These are phyloP conservation scores for Ruditapes philippinarum DNA, from an alignment of 1,140 invertebrate species.

Conservation along the genomic window DNA sequence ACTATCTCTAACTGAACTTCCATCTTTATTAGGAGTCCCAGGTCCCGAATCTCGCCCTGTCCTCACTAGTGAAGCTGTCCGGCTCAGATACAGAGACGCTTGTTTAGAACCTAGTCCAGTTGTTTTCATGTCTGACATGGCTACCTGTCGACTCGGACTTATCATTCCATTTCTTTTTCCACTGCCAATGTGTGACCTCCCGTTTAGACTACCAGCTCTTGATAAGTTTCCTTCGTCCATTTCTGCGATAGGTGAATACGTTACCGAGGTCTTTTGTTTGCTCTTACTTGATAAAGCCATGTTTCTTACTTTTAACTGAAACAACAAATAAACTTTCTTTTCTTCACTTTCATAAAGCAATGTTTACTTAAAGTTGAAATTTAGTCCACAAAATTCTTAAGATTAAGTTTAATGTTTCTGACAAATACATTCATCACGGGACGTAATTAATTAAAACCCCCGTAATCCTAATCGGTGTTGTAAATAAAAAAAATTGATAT, in stretches of 20 bases:
- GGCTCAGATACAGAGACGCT: slow-evolving; percentile 56
- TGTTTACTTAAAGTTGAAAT: slow-evolving; percentile 2
- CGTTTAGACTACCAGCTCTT: background rate
- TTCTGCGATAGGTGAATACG: slow-evolving; percentile 22
- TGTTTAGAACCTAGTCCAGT: slow-evolving; percentile 42
- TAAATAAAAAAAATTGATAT: too few relatives aligned
- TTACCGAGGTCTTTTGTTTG: slow-evolving; percentile 11
- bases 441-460: background rate
- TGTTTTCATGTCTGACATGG: slow-evolving; percentile 37
- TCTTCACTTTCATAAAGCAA: background rate
- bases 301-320: background rate
- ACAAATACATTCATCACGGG: background rate
- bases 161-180: background rate
- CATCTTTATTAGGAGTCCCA: background rate
- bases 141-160: background rate
- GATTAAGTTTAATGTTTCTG: background rate
- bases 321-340: slow-evolving; percentile 9
- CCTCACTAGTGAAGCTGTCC: slow-evolving; percentile 31
- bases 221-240: slow-evolving; percentile 7
- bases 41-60: background rate
- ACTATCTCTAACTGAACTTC: background rate
- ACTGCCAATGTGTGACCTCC: background rate
- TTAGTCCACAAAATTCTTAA: background rate
- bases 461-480: too few relatives aligned
- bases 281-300: slow-evolving; percentile 25